Base-by-base conservation (phyloP, 2,797 vertebrate genomes). In the Crenichthys baileyi region DNA sequence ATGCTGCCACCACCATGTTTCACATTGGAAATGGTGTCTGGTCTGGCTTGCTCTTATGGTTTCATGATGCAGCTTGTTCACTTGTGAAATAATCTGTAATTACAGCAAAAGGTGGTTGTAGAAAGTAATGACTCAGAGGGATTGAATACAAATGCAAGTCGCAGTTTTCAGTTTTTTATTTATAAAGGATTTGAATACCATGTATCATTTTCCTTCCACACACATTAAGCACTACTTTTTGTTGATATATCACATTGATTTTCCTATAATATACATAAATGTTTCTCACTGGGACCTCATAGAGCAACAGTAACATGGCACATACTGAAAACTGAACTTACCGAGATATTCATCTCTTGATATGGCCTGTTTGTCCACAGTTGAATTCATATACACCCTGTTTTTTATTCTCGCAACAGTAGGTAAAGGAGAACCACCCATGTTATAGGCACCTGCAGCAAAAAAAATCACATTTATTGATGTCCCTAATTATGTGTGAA, bases 371-470 rank as follows among this genome's bases (percentile, higher is more conserved):
- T 36, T 48, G 0, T 56, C 11, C 9, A 0, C 0, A 0, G n/a
- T 7, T 72, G 71, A 50, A 31, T 87, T 83, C 86, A 90, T 87
- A 61, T 94, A 93, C 0, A 92, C 84, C 56, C 55, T 26, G 26
- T 87, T 73, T 76, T 94, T 94, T 72, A 94, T 94, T 63, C 8
- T 70, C 0, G 15, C 5, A 63, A 95, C 79, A n/a, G 76, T 87
- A 1, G 26, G 36, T 29, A 0, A 0, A 73, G 94, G 93, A 44
- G 85, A 79, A 7, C 91, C 93, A 0, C 94, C 94, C 88, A 91
- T 91, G 44, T 95, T 95, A 78, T 85, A 94, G 24, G 46, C 90
- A 65, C 94, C 93, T 94, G 71, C 15, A 78, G 70, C n/a, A 73
- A 77, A 79, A 60, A 56, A 12, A 15, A 2, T 5, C 5, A 60